Evolutionary conservation across 2,113 vertebrate genomes (phyloP).

Genomic region (Dryoscopus gambensis): DNA sequence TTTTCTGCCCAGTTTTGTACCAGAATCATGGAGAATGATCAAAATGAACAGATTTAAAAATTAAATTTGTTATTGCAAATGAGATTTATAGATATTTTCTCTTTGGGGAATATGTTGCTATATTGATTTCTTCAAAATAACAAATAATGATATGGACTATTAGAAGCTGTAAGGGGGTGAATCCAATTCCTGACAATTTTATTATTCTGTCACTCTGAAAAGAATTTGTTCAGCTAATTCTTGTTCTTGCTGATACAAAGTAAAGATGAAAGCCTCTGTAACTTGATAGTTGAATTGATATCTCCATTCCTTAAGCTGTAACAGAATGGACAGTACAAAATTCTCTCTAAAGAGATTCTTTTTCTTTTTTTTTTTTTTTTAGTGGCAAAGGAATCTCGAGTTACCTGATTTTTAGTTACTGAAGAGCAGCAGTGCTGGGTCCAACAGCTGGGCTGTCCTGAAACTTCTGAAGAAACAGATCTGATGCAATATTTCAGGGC

Average conservation of each 20-base stretch:
- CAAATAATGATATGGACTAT: conserved; percentile 19
- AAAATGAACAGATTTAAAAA: conserved; percentile 31
- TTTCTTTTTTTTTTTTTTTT: background rate
- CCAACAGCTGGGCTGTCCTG: background rate
- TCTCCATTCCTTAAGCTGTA: background rate
- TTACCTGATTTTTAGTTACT: background rate
- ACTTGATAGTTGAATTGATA: background rate
- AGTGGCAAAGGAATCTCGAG: background rate
- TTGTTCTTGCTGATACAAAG: background rate
- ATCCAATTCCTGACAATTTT: conserved; percentile 34
- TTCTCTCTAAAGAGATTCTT: background rate
- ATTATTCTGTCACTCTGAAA: conserved; percentile 6
- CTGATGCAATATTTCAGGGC: background rate
- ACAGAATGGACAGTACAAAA: background rate
- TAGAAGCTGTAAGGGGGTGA: conserved; percentile 17
- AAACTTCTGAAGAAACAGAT: background rate
- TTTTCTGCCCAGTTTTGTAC: conserved; percentile 28
- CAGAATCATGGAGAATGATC: conserved; percentile 14
- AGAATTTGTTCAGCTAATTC: conserved; percentile 42
- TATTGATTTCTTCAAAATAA: conserved; percentile 23
- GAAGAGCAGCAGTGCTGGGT: background rate
- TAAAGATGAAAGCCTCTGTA: conserved; percentile 8
- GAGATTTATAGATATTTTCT: conserved; percentile 48
- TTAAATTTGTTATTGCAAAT: conserved; percentile 51
- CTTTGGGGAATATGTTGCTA: background rate